phyloP scores from a whole-genome alignment of 2,113 vertebrate species.

The Epinephelus fuscoguttatus region DNA sequence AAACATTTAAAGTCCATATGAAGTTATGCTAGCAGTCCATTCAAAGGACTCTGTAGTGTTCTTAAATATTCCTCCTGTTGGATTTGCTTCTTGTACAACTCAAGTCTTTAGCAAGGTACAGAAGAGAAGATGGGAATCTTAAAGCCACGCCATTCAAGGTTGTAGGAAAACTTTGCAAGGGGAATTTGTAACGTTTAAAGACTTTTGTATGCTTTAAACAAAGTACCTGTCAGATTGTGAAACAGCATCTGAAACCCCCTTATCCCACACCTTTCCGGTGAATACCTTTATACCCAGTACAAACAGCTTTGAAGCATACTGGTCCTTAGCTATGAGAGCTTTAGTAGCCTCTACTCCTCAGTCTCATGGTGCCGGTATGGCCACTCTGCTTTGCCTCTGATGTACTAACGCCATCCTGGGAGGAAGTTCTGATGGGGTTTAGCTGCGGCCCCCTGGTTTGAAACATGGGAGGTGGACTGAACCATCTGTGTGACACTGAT shows the following conservation, averaged over 20 bases:
- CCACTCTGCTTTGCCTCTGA: conserved; percentile 15
- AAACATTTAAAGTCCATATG: conserved; percentile 6
- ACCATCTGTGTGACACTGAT: conserved; percentile 78
- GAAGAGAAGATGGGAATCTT: background rate
- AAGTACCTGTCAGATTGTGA: background rate
- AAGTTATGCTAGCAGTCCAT: background rate
- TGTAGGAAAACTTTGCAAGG: background rate
- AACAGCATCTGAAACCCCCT: background rate
- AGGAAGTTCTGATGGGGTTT: conserved; percentile 64
- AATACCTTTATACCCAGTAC: background rate
- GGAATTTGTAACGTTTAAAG: background rate
- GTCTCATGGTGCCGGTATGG: conserved; percentile 20
- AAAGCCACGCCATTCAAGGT: background rate
- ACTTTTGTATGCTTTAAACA: background rate
- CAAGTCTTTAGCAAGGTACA: background rate
- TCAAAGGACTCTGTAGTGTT: background rate
- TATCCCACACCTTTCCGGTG: background rate
- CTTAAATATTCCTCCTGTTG: background rate
- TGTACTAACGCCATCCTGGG: conserved; percentile 42
- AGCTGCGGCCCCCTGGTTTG: conserved; percentile 69
- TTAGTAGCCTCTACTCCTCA: background rate
- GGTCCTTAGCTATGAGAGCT: background rate
- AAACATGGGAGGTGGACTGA: conserved; percentile 76
- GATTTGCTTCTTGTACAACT: conserved; percentile 4
- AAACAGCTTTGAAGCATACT: background rate